A percentile compares a stretch with the other conserved stretches of the same genome.
Conservation (phyloP, 2,888 invertebrate species). For the Drosophila meridiana region DNA sequence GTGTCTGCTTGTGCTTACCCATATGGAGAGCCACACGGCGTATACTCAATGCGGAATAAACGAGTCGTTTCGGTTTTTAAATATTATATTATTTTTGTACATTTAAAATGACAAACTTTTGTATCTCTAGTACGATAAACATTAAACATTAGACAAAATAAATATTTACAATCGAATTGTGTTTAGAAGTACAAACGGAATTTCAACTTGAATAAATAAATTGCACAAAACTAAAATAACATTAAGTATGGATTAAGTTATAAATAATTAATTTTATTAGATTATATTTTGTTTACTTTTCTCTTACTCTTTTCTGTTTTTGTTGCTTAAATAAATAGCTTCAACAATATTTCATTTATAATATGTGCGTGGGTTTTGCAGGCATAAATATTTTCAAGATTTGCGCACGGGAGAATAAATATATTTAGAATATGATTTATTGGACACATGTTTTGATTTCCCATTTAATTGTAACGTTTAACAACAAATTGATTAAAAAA, state of each 20-base stretch:
- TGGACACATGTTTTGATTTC: conserved; percentile 36
- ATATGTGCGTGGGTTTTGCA: conserved; percentile 20
- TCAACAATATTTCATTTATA: conserved; percentile 37
- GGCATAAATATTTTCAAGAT: conserved; percentile 29
- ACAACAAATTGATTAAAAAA: conserved; percentile 71
- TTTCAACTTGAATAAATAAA: conserved; percentile 74
- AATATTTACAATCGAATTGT: conserved; percentile 84
- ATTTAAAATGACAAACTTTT: conserved; percentile 74
- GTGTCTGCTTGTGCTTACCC: no score
- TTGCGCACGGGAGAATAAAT: conserved; percentile 33
- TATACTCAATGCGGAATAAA: neutral
- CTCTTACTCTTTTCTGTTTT: neutral
- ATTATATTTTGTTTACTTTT: conserved; percentile 23
- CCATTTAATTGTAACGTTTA: conserved; percentile 51
- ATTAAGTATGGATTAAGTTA: conserved; percentile 55
- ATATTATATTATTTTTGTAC: conserved; percentile 63
- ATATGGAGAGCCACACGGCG: neutral
- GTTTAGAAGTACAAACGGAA: conserved; percentile 50
- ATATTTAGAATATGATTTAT: conserved; percentile 50
- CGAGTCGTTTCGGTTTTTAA: conserved; percentile 23
- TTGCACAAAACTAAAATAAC: conserved; percentile 73
- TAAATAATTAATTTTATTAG: conserved; percentile 36
- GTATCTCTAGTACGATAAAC: conserved; percentile 61
- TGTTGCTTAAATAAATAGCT: conserved; percentile 40
- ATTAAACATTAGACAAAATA: conserved; percentile 74